phyloP scores from a whole-genome alignment of 2,797 vertebrate species.

The Pseudochirops corinnae region DNA sequence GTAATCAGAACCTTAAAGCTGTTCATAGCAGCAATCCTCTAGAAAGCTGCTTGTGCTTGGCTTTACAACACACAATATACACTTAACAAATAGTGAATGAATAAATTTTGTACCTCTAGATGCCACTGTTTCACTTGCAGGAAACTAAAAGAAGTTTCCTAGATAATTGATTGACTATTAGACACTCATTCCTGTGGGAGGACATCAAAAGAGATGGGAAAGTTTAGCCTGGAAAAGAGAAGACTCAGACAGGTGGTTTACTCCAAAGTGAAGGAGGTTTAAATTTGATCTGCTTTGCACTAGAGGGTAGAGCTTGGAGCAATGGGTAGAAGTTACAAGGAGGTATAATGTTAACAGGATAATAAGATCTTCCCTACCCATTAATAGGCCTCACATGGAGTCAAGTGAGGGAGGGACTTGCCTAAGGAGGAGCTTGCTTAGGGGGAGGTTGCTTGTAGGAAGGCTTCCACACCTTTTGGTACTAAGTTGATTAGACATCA shows the following conservation, averaged over 20 bases:
- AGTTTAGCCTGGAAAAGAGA: background rate
- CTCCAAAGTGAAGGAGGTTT: background rate
- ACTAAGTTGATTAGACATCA: no score
- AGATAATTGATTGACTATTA: background rate
- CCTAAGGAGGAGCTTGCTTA: no score
- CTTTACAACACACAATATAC: background rate
- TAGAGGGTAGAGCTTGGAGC: background rate
- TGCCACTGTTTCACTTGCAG: conserved; percentile 10
- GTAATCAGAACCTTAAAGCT: no score
- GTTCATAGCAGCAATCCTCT: no score
- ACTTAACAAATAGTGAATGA: background rate
- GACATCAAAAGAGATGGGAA: background rate
- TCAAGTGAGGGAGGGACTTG: no score
- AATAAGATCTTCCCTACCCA: no score
- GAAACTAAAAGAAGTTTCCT: conserved; percentile 15
- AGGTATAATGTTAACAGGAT: background rate
- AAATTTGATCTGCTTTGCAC: background rate
- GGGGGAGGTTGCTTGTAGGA: no score
- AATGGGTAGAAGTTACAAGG: background rate
- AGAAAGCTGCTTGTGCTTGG: no score
- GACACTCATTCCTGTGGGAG: background rate
- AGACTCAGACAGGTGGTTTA: background rate
- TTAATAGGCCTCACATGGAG: no score
- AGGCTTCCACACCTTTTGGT: no score
- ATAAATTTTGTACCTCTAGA: conserved; percentile 9